These are phyloP conservation scores for Harpalus rufipes DNA, from an alignment of 2,888 invertebrate genomes.

Conservation along the genomic window DNA sequence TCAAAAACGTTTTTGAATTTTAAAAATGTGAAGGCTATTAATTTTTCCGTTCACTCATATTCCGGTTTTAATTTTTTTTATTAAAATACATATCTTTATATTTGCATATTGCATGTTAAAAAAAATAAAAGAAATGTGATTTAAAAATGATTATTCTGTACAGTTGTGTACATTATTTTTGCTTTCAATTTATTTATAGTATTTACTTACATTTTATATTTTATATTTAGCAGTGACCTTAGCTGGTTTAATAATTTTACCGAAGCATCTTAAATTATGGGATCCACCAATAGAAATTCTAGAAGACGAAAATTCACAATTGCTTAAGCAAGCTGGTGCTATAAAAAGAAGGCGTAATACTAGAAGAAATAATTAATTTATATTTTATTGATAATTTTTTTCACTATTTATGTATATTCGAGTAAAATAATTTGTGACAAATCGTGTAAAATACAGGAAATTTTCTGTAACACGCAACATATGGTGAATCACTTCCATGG, in stretches of 20 bases:
- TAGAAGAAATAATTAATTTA: constrained; percentile 69
- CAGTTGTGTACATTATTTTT: neutral
- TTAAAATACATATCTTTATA: too few species aligned
- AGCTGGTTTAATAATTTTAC: constrained; percentile 84
- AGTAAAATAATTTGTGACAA: constrained; percentile 21
- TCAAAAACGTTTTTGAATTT: too few species aligned
- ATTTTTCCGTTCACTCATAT: too few species aligned
- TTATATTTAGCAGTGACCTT: constrained; percentile 83
- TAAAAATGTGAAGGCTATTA: too few species aligned
- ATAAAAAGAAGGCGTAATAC: constrained; percentile 80
- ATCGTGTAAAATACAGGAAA: neutral
- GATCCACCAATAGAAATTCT: constrained; percentile 80
- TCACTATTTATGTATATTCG: constrained; percentile 31
- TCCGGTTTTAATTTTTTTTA: too few species aligned
- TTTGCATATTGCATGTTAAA: neutral
- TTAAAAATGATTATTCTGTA: neutral
- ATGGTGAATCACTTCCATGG: too few species aligned
- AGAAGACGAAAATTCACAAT: constrained; percentile 85
- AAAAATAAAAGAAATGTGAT: neutral
- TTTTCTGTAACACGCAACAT: too few species aligned
- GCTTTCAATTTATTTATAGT: neutral
- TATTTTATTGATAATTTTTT: constrained; percentile 35
- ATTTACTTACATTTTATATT: neutral
- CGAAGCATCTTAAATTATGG: constrained; percentile 83
- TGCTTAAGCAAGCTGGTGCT: constrained; percentile 83